A percentile compares a stretch with the other conserved stretches of the same genome.
These are phyloP conservation scores for Sorex fumeus DNA, from an alignment of 2,113 vertebrate genomes.

Conservation along the genomic window DNA sequence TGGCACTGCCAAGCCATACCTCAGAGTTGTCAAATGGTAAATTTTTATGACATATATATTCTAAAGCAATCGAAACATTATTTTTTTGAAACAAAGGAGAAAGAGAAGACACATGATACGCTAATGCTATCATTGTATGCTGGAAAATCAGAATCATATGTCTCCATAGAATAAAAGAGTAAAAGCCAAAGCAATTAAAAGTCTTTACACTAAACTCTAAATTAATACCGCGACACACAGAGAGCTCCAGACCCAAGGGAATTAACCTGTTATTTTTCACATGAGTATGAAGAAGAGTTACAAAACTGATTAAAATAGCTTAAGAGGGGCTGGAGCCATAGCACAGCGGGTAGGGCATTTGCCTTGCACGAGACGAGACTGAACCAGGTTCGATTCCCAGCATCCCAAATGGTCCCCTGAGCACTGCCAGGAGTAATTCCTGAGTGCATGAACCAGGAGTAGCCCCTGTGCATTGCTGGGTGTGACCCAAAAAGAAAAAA, in stretches of 20 bases:
- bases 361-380: too few species aligned
- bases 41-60: too few species aligned
- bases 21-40: neutral
- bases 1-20: too few species aligned
- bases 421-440: too few species aligned
- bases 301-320: neutral
- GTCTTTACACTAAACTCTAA: neutral
- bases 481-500: too few species aligned
- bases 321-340: too few species aligned
- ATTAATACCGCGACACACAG: neutral
- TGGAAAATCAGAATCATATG: neutral
- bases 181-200: neutral
- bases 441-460: too few species aligned
- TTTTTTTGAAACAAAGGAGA: neutral
- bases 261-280: neutral
- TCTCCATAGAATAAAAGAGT: conserved; percentile 12
- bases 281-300: neutral
- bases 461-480: too few species aligned
- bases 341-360: too few species aligned
- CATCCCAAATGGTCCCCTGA: too few species aligned
- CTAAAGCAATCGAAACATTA: neutral
- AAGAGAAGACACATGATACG: neutral
- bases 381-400: too few species aligned
- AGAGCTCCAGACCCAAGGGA: neutral
- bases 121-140: neutral